phyloP scores from a whole-genome alignment of 2,797 vertebrate genomes.

The Amblyopsis hoosieri region DNA sequence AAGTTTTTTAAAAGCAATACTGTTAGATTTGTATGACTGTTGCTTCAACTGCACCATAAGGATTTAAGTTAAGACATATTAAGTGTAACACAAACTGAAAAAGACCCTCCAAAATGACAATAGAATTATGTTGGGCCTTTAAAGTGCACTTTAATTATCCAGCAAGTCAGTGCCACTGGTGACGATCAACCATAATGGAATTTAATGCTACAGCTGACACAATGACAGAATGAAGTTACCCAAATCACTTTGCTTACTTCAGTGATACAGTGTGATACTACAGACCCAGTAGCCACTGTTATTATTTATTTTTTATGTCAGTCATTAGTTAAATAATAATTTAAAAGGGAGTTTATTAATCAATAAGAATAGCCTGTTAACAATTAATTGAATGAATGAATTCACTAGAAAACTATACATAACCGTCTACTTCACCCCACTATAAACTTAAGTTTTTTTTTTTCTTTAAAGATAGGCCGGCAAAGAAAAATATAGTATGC shows the following conservation, averaged over 20 bases:
- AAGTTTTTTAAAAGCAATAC: too few species aligned
- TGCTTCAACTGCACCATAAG: not conserved
- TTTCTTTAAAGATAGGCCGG: not conserved
- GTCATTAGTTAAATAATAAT: too few species aligned
- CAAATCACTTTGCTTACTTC: constrained; percentile 55
- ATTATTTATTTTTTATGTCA: too few species aligned
- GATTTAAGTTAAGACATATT: not conserved
- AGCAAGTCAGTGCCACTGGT: constrained; percentile 60
- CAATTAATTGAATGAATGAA: not conserved
- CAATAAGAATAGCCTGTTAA: too few species aligned
- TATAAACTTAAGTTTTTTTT: not conserved
- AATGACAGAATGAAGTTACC: constrained; percentile 68
- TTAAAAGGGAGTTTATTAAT: too few species aligned
- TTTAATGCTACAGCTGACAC: constrained; percentile 69
- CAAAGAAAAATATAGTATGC: not conserved
- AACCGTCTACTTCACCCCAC: not conserved
- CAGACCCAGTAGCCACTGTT: not conserved
- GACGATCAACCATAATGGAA: constrained; percentile 67
- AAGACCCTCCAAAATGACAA: too few species aligned
- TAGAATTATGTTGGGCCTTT: constrained; percentile 4
- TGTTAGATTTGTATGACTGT: too few species aligned
- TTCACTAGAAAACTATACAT: not conserved
- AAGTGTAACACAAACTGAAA: too few species aligned
- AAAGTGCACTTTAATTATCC: constrained; percentile 63
- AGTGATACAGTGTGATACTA: not conserved